Evolutionary conservation across 2,113 vertebrate genomes (phyloP), one percentile per base, ranked within the genome.

Genomic region (Ptychochromis oligacanthus): DNA sequence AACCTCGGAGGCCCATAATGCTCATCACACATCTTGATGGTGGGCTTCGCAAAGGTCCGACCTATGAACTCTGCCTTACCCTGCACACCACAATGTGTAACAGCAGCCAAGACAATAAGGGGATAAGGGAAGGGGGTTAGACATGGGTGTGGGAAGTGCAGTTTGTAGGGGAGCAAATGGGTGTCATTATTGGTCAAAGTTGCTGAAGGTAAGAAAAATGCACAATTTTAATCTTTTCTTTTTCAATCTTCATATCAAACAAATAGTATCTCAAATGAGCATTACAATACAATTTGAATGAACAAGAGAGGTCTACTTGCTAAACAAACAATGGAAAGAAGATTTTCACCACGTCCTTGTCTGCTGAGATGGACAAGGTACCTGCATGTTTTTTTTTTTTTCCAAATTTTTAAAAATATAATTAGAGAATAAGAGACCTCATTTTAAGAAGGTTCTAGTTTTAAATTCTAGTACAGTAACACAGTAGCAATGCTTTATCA

Each of bases 51-150:
- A 3, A 99, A 99, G 0, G 98, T 97, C 75, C 98, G 96, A 22
- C 98, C 98, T 94, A 99, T 99, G 95, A 98, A 99, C 88, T 99
- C 98, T 0, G 97, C 97, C 93, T 99, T 99, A 61, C 98, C 98
- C 98, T 99, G 91, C 24, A 86, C 79, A 83, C 61, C 80, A 81
- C 58, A 87, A 57, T 36, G 83, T 49, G 83, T 79, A 79, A 91
- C 54, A 90, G 6, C 59, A 60, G 82, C 65, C 11, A 52, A 43
- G 70, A 92, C 85, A 84, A 52, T 89, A 55, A 26, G n/a, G 76
- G 75, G 57, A 89, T 34, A 93, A 84, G 80, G 85, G 82, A 82
- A 18, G 83, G 79, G 90, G 82, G 72, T 90, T 83, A 88, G 77
- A 82, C 22, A 38, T 0, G 22, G 22, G 79, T 38, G 79, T 14